A percentile compares a stretch with the other conserved stretches of the same genome.
Conservation (phyloP, 1,140 invertebrate genomes). For the Drosophila subobscura region DNA sequence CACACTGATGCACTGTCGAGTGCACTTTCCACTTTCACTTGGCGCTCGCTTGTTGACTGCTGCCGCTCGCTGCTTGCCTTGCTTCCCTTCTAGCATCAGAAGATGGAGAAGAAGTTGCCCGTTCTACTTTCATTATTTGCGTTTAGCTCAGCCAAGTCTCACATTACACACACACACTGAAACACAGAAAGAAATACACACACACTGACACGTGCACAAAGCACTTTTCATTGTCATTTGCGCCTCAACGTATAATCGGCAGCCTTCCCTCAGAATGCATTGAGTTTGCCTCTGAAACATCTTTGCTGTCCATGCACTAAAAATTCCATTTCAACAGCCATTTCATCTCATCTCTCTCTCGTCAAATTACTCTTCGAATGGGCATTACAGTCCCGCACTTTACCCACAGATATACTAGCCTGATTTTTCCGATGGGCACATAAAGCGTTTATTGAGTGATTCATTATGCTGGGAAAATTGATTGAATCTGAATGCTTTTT, state of each 20-base stretch:
- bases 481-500: not conserved
- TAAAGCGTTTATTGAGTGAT: constrained; percentile 1
- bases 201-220: constrained; percentile 32
- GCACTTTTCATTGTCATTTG: constrained; percentile 73
- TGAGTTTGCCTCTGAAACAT: constrained; percentile 45
- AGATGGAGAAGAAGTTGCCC: not conserved
- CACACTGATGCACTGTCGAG: constrained; percentile 43
- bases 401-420: not conserved
- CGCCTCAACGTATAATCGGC: constrained; percentile 57
- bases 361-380: constrained; percentile 58
- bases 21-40: constrained; percentile 80
- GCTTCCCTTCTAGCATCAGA: not conserved
- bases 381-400: constrained; percentile 35
- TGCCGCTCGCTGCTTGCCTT: constrained; percentile 16
- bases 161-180: constrained; percentile 43
- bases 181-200: not conserved
- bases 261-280: constrained; percentile 15
- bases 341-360: constrained; percentile 38
- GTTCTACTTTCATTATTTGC: constrained; percentile 75
- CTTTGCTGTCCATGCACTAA: constrained; percentile 70
- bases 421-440: constrained; percentile 9
- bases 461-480: not conserved
- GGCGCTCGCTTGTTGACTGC: constrained; percentile 74
- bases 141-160: constrained; percentile 70
- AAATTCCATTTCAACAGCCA: constrained; percentile 75